phyloP scores from a whole-genome alignment of 2,797 vertebrate species.

The Kryptopterus vitreolus region DNA sequence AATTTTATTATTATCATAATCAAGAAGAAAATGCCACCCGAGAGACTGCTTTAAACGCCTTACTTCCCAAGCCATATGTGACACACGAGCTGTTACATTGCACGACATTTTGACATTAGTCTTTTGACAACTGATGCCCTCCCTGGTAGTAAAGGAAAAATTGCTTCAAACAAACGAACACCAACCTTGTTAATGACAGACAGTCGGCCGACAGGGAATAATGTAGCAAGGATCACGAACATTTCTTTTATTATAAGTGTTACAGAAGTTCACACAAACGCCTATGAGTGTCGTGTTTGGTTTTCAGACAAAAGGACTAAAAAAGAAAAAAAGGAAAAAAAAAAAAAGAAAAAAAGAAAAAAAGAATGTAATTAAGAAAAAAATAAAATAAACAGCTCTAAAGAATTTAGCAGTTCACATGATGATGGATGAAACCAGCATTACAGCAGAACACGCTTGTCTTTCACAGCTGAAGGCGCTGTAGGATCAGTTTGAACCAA shows the following conservation, averaged over 20 bases:
- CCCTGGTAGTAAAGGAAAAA: constrained; percentile 42
- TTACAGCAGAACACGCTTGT: constrained; percentile 48
- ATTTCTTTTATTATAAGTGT: constrained; percentile 40
- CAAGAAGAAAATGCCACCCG: constrained; percentile 52
- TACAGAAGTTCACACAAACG: constrained; percentile 44
- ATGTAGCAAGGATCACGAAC: constrained; percentile 35
- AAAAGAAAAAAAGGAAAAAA: constrained; percentile 33
- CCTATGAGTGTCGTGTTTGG: constrained; percentile 24
- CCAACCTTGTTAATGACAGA: constrained; percentile 39
- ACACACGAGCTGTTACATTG: constrained; percentile 39
- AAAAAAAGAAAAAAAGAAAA: constrained; percentile 32
- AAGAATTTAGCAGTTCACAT: constrained; percentile 58
- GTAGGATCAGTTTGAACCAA: constrained; percentile 55
- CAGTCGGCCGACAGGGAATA: constrained; percentile 30
- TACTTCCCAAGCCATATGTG: constrained; percentile 33
- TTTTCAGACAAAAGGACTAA: constrained; percentile 35
- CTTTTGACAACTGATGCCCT: constrained; percentile 33
- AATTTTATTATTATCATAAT: constrained; percentile 53
- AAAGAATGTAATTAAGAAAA: constrained; percentile 48
- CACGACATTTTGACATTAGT: constrained; percentile 53
- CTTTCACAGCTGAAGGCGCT: constrained; percentile 52
- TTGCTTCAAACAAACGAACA: constrained; percentile 30
- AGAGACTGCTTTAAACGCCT: constrained; percentile 44
- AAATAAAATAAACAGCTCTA: constrained; percentile 47
- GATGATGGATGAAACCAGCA: constrained; percentile 52